Conservation (phyloP, 2,888 invertebrate genomes). For the Eurois occulta region DNA sequence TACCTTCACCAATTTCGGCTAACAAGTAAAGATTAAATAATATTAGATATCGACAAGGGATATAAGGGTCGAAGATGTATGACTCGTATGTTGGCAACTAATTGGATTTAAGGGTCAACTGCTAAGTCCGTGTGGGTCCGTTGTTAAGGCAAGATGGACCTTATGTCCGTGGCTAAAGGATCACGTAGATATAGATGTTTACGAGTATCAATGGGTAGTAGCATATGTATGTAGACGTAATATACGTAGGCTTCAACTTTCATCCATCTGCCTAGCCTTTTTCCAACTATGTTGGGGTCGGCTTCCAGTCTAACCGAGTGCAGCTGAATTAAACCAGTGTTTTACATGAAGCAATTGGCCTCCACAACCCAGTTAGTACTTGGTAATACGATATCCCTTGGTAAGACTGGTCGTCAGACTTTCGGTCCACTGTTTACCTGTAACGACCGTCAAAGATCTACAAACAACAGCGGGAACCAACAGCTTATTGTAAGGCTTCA, state of each 20-base stretch:
- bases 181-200: not conserved
- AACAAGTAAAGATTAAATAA: slow-evolving; percentile 14
- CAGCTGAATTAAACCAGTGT: not conserved
- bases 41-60: slow-evolving; percentile 3
- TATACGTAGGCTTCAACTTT: not conserved
- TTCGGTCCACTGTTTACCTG: no score
- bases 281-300: not conserved
- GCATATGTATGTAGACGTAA: not conserved
- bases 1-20: not conserved
- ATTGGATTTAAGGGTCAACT: slow-evolving; percentile 34
- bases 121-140: not conserved
- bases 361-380: not conserved
- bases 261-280: not conserved
- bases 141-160: not conserved
- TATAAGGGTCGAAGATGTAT: slow-evolving; percentile 12
- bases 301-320: not conserved
- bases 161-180: not conserved
- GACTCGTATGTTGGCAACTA: slow-evolving; percentile 14
- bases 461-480: no score
- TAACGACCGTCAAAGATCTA: no score
- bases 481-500: no score
- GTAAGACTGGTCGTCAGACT: no score
- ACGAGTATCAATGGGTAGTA: not conserved
- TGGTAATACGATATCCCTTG: no score
- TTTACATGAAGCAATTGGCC: not conserved